These are phyloP conservation scores for Malaclemys terrapin DNA, from an alignment of 2,113 vertebrate species.

Conservation along the genomic window DNA sequence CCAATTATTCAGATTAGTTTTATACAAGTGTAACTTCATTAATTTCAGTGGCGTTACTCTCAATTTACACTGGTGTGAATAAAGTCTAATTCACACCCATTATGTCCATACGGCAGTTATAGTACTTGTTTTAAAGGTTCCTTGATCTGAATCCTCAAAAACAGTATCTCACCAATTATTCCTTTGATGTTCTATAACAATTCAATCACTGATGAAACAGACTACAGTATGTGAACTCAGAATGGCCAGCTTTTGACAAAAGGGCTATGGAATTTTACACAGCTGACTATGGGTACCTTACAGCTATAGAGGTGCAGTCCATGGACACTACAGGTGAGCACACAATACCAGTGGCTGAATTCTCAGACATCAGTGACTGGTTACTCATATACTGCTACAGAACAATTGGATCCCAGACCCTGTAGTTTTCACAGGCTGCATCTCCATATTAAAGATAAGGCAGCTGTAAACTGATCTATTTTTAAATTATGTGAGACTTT, in stretches of 20 bases:
- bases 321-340: neutral
- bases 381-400: neutral
- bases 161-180: neutral
- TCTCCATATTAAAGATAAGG: neutral
- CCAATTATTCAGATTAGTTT: neutral
- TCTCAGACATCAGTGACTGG: neutral
- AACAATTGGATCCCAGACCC: neutral
- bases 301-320: neutral
- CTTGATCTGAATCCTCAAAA: neutral
- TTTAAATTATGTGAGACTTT: neutral
- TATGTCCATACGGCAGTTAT: neutral
- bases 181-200: slow-evolving; percentile 3
- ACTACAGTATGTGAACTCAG: neutral
- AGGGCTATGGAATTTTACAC: neutral
- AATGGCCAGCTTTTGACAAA: neutral
- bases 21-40: neutral
- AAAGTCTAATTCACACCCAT: slow-evolving; percentile 21
- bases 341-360: neutral
- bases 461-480: neutral
- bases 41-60: neutral
- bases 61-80: slow-evolving; percentile 23
- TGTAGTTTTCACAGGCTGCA: neutral
- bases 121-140: neutral
- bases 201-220: neutral
- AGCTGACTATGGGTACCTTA: rapidly evolving